A percentile compares a stretch with the other conserved stretches of the same genome.
Evolutionary conservation across 2,888 invertebrate species (phyloP).

Genomic region (Eilema caniola): DNA sequence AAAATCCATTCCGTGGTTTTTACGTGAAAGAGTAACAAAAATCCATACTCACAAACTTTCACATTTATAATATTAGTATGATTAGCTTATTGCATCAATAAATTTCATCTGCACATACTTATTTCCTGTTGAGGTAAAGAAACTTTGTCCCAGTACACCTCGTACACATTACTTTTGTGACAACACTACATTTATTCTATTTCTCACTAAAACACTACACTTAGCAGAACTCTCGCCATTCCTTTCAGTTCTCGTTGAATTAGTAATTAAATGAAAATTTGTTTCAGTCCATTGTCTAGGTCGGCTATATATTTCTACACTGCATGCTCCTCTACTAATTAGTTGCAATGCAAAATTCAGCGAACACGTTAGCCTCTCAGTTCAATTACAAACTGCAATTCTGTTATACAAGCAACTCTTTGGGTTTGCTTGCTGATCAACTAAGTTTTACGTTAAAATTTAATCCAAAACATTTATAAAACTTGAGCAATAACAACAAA

Average conservation of each 20-base stretch:
- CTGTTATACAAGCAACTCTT: not conserved
- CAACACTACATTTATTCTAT: not conserved
- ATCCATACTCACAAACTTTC: too few relatives aligned
- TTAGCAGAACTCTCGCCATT: too few relatives aligned
- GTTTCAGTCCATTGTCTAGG: not conserved
- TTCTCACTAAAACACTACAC: not conserved
- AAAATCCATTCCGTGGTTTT: too few relatives aligned
- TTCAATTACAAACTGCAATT: not conserved
- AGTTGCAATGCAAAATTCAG: not conserved
- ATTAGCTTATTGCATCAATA: too few relatives aligned
- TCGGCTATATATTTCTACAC: not conserved
- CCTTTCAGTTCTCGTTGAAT: not conserved
- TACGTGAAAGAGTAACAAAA: too few relatives aligned
- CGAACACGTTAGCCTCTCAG: not conserved
- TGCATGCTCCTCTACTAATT: not conserved
- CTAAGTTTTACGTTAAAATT: not conserved
- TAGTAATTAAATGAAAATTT: not conserved
- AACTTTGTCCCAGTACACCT: too few relatives aligned
- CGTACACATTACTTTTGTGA: too few relatives aligned
- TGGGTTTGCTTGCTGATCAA: not conserved
- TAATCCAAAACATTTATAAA: too few relatives aligned
- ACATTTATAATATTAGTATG: too few relatives aligned
- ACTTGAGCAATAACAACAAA: too few relatives aligned
- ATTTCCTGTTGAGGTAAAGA: too few relatives aligned
- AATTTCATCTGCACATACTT: too few relatives aligned